A percentile compares a stretch with the other conserved stretches of the same genome.
Evolutionary conservation across 2,113 vertebrate genomes (phyloP).

Genomic region (Perognathus longimembris): DNA sequence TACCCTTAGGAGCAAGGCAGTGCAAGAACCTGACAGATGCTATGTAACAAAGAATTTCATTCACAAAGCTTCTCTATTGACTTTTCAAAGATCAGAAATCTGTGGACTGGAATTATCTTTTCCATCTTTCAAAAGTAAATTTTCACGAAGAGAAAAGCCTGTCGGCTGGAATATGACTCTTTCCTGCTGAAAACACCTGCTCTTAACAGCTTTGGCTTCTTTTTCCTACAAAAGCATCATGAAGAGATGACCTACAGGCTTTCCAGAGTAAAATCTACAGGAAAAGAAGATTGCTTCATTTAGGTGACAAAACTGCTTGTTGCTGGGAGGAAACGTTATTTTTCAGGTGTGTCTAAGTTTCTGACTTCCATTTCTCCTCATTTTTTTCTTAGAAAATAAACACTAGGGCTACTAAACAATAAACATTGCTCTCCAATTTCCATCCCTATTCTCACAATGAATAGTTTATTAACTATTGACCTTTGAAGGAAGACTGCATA

Average conservation of each 20-base stretch:
- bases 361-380: neutral
- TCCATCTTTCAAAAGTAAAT: constrained; percentile 65
- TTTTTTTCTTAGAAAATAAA: neutral
- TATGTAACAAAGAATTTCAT: constrained; percentile 29
- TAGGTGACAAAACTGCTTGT: neutral
- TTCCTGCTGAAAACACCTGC: constrained; percentile 69
- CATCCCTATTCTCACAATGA: neutral
- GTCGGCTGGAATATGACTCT: constrained; percentile 54
- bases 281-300: constrained; percentile 26
- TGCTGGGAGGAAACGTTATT: neutral
- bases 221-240: neutral
- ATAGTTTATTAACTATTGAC: neutral
- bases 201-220: constrained; percentile 54
- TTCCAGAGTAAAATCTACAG: constrained; percentile 2
- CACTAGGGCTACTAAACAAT: neutral
- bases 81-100: constrained; percentile 65
- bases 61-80: constrained; percentile 63
- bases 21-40: neutral
- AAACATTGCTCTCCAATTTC: neutral
- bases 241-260: constrained; percentile 2
- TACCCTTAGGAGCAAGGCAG: neutral
- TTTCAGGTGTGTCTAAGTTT: constrained; percentile 61
- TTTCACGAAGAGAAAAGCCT: constrained; percentile 65
- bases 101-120: constrained; percentile 61
- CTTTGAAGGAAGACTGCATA: neutral